Percentiles rank a stretch among this genome's conserved stretches.
These are phyloP conservation scores for Pantherophis guttatus DNA, from an alignment of 2,113 vertebrate species.

Conservation along the genomic window DNA sequence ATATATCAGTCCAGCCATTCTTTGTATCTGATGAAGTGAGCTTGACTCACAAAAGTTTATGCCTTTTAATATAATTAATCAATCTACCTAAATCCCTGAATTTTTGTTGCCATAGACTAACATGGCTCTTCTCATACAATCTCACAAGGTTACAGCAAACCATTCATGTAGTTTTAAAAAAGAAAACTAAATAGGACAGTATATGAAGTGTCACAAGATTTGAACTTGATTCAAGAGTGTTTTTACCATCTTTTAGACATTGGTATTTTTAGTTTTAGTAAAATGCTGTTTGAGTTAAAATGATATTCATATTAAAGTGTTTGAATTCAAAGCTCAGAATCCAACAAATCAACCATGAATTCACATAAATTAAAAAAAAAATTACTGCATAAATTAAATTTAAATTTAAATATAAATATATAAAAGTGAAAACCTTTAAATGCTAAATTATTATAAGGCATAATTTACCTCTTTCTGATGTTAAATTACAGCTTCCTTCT, in stretches of 20 bases:
- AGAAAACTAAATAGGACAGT: background rate
- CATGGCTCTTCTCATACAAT: background rate
- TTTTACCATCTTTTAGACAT: background rate
- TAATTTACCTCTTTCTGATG: slow-evolving; percentile 62
- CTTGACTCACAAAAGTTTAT: background rate
- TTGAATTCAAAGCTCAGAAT: background rate
- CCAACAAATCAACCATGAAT: background rate
- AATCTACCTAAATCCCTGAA: background rate
- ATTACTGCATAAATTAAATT: background rate
- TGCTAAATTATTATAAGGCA: slow-evolving; percentile 3
- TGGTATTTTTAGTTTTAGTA: background rate
- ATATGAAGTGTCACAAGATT: background rate
- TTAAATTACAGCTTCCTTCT: slow-evolving; percentile 42
- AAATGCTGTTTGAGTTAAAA: background rate
- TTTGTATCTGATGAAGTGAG: background rate
- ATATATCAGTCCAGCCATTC: background rate
- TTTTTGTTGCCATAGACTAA: background rate
- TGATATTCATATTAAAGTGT: background rate
- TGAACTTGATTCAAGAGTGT: background rate
- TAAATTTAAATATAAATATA: slow-evolving; percentile 16
- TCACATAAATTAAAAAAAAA: background rate
- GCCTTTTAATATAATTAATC: background rate
- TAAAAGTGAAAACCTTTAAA: slow-evolving; percentile 28
- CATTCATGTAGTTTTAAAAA: background rate
- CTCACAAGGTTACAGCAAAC: background rate